Evolutionary conservation across 1,140 invertebrate genomes (phyloP).

Genomic region (Drosophila prosaltans): DNA sequence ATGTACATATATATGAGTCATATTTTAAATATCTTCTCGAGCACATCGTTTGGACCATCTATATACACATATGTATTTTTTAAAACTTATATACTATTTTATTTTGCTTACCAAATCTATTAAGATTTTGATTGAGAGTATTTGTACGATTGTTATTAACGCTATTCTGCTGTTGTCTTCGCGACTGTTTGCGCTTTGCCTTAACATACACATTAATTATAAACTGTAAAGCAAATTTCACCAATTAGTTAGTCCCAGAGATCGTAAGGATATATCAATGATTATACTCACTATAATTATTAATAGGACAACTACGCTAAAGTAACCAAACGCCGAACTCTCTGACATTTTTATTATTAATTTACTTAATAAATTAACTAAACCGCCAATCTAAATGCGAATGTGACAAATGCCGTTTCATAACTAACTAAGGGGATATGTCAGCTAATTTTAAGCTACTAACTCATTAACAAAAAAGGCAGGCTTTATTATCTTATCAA

Average conservation of each 20-base stretch:
- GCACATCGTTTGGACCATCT: too few relatives aligned
- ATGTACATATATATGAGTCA: too few relatives aligned
- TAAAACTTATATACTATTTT: too few relatives aligned
- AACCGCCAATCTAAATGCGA: not conserved
- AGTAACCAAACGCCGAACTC: not conserved
- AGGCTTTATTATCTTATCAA: constrained; percentile 2
- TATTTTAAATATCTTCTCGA: too few relatives aligned
- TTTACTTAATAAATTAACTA: not conserved
- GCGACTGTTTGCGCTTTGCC: not conserved
- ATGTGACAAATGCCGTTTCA: not conserved
- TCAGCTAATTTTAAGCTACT: not conserved
- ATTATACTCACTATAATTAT: constrained; percentile 34
- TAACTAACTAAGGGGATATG: not conserved
- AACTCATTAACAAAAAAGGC: too few relatives aligned
- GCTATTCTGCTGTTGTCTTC: not conserved
- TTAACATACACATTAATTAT: constrained; percentile 25
- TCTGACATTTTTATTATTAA: not conserved
- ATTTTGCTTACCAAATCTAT: not conserved
- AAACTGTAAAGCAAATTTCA: constrained; percentile 26
- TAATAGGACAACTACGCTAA: constrained; percentile 28
- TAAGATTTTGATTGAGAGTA: not conserved
- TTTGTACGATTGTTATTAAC: not conserved
- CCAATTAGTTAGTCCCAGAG: not conserved
- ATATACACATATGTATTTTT: too few relatives aligned
- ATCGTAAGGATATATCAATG: not conserved